These are phyloP conservation scores for Taxidea taxus DNA, from an alignment of 2,113 vertebrate genomes.

Conservation along the genomic window DNA sequence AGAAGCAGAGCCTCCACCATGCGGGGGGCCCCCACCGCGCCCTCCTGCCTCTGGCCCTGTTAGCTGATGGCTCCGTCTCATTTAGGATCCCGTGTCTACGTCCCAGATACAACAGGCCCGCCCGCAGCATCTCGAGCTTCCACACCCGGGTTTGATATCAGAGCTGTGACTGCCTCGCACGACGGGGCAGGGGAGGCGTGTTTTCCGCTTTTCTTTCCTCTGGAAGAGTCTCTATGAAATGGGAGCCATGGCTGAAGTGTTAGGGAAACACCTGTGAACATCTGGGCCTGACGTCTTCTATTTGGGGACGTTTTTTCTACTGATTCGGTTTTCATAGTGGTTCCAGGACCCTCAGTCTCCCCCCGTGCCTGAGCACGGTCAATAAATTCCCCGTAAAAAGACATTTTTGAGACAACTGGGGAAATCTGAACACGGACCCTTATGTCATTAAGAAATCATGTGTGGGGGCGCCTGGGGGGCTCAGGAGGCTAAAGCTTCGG, in stretches of 20 bases:
- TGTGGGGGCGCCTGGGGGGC: no score
- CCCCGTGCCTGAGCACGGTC: neutral
- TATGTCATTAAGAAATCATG: neutral
- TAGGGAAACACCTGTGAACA: neutral
- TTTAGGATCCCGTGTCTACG: rapidly evolving
- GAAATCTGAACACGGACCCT: neutral
- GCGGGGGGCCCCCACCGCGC: neutral
- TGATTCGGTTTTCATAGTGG: neutral
- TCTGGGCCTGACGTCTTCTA: neutral
- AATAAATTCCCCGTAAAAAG: neutral
- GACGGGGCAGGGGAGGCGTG: rapidly evolving
- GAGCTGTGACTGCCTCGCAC: neutral
- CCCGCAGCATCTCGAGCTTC: neutral
- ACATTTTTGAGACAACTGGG: neutral
- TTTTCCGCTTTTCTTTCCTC: neutral
- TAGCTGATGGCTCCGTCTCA: rapidly evolving
- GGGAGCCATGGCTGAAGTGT: neutral
- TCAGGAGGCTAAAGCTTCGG: no score
- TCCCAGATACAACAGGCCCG: neutral
- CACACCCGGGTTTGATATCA: neutral
- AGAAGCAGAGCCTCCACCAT: neutral
- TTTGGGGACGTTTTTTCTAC: neutral
- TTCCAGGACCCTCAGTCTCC: neutral
- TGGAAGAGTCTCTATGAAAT: neutral
- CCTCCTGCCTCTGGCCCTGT: neutral